Base-by-base conservation (phyloP, 2,888 invertebrate genomes). In the Habrosyne pyritoides region DNA sequence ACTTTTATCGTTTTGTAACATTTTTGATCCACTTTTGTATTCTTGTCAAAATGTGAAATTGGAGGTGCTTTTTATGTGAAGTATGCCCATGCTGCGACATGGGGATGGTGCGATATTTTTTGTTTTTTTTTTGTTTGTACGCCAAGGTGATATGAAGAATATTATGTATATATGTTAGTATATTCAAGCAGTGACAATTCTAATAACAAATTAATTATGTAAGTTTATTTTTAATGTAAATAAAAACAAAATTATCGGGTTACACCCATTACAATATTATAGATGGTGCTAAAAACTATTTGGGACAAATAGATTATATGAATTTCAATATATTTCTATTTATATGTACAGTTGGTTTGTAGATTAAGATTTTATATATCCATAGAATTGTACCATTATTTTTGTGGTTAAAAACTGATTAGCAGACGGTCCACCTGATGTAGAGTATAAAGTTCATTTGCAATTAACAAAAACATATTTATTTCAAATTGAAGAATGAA, bases 31-130 rank as follows among this genome's bases (percentile, higher is more conserved):
- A 8, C 28, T 2, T 63, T 66, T 74, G n/a, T n/a, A 77, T 79
- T 83, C 77, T 81, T 83, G 77, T 86, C 77, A 76, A 73, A 72
- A 74, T 75, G 66, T 74, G 65, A 76, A 81, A 80, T 79, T 75
- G 75, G 71, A 84, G 89, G 89, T 89, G 89, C 89, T 89, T 85
- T 75, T 79, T 79, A 78, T 73, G 76, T 79, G 66, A 75, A 71
- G 71, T 67, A 71, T 77, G 72, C 74, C 73, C 73, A 73, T 72
- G 64, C 69, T 28, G 66, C 64, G 56, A 65, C 60, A 69, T 60
- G 75, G 67, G 62, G 61, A 71, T 75, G 86, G 87, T 89, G 87
- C 88, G 86, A 85, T 86, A 79, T 79, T 80, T 83, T 77, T 79
- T 75, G 69, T 76, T 75, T 75, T 70, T 63, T 62, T 69, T 73